phyloP scores from a whole-genome alignment of 2,797 vertebrate species.

The Falco rusticolus region DNA sequence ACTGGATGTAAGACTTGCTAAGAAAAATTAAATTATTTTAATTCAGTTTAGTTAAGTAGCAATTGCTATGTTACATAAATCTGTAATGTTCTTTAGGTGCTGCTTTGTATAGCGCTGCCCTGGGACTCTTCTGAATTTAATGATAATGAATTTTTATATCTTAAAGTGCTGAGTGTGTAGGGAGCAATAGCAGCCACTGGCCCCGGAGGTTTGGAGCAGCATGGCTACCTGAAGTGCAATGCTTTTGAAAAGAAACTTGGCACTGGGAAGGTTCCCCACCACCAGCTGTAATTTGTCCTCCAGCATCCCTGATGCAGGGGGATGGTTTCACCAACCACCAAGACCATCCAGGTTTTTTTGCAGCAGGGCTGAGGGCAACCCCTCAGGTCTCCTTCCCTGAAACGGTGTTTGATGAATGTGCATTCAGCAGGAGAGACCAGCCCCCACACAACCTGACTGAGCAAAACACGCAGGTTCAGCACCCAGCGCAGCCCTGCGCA shows the following conservation, averaged over 20 bases:
- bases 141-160: neutral
- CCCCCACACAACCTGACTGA: rapidly evolving
- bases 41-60: neutral
- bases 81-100: neutral
- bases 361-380: neutral
- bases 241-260: neutral
- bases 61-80: neutral
- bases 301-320: neutral
- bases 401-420: rapidly evolving
- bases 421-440: rapidly evolving
- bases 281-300: neutral
- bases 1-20: neutral
- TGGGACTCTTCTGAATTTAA: neutral
- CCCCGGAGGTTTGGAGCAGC: neutral
- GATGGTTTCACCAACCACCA: neutral
- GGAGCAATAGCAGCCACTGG: neutral
- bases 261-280: neutral
- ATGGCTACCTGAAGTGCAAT: neutral
- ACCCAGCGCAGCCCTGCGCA: neutral
- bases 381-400: neutral
- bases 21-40: neutral
- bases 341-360: rapidly evolving
- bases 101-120: neutral
- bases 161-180: neutral
- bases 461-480: rapidly evolving